Conservation (phyloP, 64 coral and sea anemone species). For the Montipora cactus region DNA sequence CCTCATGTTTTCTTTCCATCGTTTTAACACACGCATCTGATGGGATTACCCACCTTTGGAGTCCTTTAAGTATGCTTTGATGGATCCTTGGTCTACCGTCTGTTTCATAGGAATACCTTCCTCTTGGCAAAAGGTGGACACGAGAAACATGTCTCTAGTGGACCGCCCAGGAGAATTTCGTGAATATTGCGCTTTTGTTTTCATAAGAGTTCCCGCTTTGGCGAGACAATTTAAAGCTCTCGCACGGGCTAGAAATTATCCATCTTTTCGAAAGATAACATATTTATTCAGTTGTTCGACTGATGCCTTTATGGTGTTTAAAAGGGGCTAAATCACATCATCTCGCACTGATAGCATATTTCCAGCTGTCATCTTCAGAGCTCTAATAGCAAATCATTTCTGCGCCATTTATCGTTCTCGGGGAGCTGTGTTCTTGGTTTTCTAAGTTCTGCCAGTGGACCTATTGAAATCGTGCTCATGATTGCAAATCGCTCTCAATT, state of each 20-base stretch:
- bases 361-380: conserved; percentile 5
- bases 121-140: too few species aligned
- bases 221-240: not conserved
- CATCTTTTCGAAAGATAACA: not conserved
- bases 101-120: too few species aligned
- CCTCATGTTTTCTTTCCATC: not conserved
- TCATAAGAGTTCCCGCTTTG: too few species aligned
- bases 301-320: not conserved
- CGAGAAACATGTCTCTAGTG: too few species aligned
- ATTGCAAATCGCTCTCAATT: not conserved
- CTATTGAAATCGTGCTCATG: not conserved
- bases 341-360: not conserved
- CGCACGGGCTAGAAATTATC: conserved; percentile 22
- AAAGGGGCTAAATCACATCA: not conserved
- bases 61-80: too few species aligned
- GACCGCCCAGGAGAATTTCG: too few species aligned
- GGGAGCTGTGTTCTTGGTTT: conserved; percentile 4
- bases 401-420: not conserved
- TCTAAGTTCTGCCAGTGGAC: not conserved
- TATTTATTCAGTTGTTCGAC: conserved; percentile 29
- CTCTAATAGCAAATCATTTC: not conserved
- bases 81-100: too few species aligned
- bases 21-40: not conserved
- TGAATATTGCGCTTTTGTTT: too few species aligned
- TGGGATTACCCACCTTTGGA: too few species aligned